These are phyloP conservation scores for Hydrocynus forskahlii DNA, from an alignment of 2,797 vertebrate genomes.

Conservation along the genomic window DNA sequence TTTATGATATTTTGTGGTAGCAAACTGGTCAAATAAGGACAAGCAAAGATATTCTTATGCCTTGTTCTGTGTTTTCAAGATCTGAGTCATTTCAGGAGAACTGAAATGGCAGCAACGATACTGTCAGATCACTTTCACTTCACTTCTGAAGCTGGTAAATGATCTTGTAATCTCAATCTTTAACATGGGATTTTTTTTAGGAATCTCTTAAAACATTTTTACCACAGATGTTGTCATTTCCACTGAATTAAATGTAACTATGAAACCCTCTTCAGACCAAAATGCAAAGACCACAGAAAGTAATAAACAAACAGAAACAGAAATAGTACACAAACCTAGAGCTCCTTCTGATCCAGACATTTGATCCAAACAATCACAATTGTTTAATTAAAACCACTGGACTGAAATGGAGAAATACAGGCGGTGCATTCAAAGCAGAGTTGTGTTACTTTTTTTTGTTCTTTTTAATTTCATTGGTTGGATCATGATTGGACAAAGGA, in stretches of 20 bases:
- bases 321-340: background rate
- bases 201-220: background rate
- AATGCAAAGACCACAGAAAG: background rate
- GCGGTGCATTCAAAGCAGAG: background rate
- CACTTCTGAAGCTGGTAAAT: too few relatives aligned
- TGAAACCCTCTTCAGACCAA: background rate
- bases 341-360: background rate
- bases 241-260: background rate
- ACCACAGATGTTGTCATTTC: too few relatives aligned
- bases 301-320: background rate
- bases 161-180: background rate
- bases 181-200: background rate
- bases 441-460: too few relatives aligned
- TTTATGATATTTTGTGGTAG: too few relatives aligned
- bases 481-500: background rate
- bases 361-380: background rate
- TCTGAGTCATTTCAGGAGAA: background rate
- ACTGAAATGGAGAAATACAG: background rate
- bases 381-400: background rate
- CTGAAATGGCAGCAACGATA: background rate
- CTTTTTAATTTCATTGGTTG: too few relatives aligned
- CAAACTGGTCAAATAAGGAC: too few relatives aligned
- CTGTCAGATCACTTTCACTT: background rate
- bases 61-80: too few relatives aligned
- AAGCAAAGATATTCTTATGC: too few relatives aligned